These are phyloP conservation scores for Calliopum simillimum DNA, from an alignment of 2,888 invertebrate genomes.

Conservation along the genomic window DNA sequence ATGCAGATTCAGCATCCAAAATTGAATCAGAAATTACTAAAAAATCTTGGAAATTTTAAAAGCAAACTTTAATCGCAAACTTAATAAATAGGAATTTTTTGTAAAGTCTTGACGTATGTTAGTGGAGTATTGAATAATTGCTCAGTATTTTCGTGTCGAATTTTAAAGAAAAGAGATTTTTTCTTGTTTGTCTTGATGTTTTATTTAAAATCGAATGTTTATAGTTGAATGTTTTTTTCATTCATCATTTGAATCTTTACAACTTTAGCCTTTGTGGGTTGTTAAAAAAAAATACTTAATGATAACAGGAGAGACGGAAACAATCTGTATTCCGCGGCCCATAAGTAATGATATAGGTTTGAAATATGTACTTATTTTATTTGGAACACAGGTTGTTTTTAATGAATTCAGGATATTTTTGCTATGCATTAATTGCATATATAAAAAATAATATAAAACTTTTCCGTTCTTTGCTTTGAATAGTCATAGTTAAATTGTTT, in stretches of 20 bases:
- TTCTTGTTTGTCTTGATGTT: constrained; percentile 16
- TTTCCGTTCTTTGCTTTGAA: constrained; percentile 30
- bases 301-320: constrained; percentile 13
- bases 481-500: constrained; percentile 22
- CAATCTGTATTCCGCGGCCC: not conserved
- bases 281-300: constrained; percentile 18
- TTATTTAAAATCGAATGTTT: constrained; percentile 40
- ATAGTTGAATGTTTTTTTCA: constrained; percentile 32
- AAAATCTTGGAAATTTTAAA: too few species aligned
- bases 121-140: too few species aligned
- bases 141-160: too few species aligned
- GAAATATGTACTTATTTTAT: constrained; percentile 6
- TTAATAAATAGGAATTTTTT: too few species aligned
- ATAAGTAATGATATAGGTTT: constrained; percentile 15
- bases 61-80: too few species aligned
- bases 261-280: constrained; percentile 38
- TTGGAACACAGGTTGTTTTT: not conserved
- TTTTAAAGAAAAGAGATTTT: not conserved
- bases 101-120: too few species aligned
- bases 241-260: constrained; percentile 26
- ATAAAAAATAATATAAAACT: constrained; percentile 36
- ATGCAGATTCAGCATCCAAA: too few species aligned
- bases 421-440: constrained; percentile 44
- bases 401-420: constrained; percentile 36
- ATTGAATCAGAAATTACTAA: too few species aligned